Evolutionary conservation across 2,113 vertebrate species (phyloP), one percentile per base, ranked within the genome.

Genomic region (Rattus norvegicus): DNA sequence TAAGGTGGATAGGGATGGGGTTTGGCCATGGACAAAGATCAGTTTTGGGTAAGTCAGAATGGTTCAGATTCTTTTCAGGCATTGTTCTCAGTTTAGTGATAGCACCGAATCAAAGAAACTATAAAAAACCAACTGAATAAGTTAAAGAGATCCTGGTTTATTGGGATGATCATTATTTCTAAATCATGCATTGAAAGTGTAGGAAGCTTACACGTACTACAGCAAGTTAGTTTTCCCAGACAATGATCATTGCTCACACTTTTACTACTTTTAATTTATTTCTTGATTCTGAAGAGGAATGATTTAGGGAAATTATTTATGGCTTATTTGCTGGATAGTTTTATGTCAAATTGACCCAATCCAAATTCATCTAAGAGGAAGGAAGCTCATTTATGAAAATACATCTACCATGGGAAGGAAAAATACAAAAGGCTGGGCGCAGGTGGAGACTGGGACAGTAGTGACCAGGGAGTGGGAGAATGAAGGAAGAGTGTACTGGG

Each of bases 1-100:
- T 47, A 19, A 59, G 9, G 28, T 4, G 16, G n/a, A 43, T 0
- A 0, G 6, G 2, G 0, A 10, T 13, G 1, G 17, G 24, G n/a
- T 0, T 1, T 7, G 9, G 26, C 24, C 12, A 56, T 30, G 13
- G 19, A 22, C 1, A 90, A 2, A 80, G 33, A 17, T 14, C 20
- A 1, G 59, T 54, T 81, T 63, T 86, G 36, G 16, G 39, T 65
- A 17, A 33, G 0, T 52, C 43, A 33, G 47, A 7, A 43, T 1
- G 54, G 30, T 28, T 79, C 19, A 14, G 11, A 81, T 91, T 54
- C 39, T 70, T 84, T 59, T 13, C 13, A 94, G 52, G 28, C 19
- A 49, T 61, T 26, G 9, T 65, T 73, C 22, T 17, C 33, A 19
- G 26, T 56, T 81, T 52, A 92, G 2, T 73, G 10, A 79, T 70